Percentiles rank a stretch among this genome's conserved stretches.
Conservation (phyloP, 2,797 vertebrate species). For the Saxicola maurus region DNA sequence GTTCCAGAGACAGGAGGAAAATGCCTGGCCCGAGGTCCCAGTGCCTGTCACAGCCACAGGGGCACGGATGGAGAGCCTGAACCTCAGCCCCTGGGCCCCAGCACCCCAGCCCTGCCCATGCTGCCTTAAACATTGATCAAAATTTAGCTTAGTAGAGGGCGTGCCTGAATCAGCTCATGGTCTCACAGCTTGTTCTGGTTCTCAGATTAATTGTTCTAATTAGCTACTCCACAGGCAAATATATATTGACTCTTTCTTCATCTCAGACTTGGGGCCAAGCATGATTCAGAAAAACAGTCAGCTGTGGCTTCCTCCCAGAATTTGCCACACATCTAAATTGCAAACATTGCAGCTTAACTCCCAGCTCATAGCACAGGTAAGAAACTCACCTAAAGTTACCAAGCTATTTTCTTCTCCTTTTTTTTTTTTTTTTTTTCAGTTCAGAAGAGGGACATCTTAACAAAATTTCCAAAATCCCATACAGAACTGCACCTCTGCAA, state of each 20-base stretch:
- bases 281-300: not conserved
- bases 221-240: conserved; percentile 39
- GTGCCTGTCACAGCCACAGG: not conserved
- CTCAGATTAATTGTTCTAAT: conserved; percentile 37
- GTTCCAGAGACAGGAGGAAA: not conserved
- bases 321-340: not conserved
- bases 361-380: not conserved
- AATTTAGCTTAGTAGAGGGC: not conserved
- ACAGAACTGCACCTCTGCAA: not conserved
- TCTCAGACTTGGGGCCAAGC: conserved; percentile 6
- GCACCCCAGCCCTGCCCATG: not conserved
- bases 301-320: not conserved
- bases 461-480: not conserved
- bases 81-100: not conserved
- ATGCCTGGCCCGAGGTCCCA: not conserved
- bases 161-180: not conserved
- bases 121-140: not conserved
- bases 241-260: not conserved
- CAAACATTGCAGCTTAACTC: not conserved
- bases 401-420: not conserved
- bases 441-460: not conserved
- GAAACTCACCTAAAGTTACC: not conserved
- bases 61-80: fast-evolving
- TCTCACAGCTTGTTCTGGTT: conserved; percentile 11
- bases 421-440: not conserved